phyloP scores from a whole-genome alignment of 2,888 invertebrate species.

The Halictus ligatus region DNA sequence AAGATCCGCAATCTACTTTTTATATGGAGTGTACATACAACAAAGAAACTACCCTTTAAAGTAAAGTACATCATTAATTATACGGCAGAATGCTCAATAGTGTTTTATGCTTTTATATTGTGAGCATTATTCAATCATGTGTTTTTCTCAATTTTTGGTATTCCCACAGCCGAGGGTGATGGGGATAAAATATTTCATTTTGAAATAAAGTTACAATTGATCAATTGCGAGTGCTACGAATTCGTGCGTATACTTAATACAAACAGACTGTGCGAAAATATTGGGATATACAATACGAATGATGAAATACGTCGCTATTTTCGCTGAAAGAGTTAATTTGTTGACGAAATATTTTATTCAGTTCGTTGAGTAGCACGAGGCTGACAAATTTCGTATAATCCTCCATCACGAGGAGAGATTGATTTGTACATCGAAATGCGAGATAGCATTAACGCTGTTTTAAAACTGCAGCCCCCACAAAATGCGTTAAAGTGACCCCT shows the following conservation, averaged over 20 bases:
- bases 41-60: no score
- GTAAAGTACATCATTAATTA: no score
- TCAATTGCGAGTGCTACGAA: not conserved
- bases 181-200: not conserved
- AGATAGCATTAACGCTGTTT: no score
- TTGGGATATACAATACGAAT: not conserved
- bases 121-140: not conserved
- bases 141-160: not conserved
- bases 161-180: not conserved
- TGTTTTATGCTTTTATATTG: not conserved
- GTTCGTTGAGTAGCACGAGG: not conserved
- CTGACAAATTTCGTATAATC: not conserved
- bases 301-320: not conserved
- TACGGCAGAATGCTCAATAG: not conserved
- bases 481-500: slow-evolving; percentile 7
- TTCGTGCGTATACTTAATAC: not conserved
- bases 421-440: not conserved
- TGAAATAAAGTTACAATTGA: not conserved
- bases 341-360: not conserved
- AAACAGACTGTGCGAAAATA: not conserved
- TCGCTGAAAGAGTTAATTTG: not conserved
- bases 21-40: no score
- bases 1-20: no score
- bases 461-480: not conserved
- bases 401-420: not conserved